Percentiles rank a stretch among this genome's conserved stretches.
phyloP scores from a whole-genome alignment of 2,888 invertebrate species.

The Cheilosia scutellata region DNA sequence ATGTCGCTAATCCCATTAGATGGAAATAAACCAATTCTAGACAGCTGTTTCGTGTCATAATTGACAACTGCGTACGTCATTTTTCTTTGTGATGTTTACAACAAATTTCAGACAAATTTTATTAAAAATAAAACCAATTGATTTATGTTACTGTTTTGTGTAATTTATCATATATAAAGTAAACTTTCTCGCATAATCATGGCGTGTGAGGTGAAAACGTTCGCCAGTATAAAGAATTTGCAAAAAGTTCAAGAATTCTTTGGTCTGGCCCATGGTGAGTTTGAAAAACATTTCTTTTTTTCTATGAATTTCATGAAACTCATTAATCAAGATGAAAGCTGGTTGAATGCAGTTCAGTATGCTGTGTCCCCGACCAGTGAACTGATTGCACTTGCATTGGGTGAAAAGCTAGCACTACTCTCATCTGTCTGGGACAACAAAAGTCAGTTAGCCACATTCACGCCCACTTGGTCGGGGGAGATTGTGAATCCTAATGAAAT shows the following conservation, averaged over 20 bases:
- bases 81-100: conserved; percentile 71
- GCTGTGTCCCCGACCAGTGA: conserved; percentile 91
- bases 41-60: conserved; percentile 52
- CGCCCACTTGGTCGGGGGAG: conserved; percentile 86
- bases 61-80: conserved; percentile 55
- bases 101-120: conserved; percentile 21
- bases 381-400: conserved; percentile 88
- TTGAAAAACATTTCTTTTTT: neutral
- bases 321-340: conserved; percentile 85
- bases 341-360: conserved; percentile 88
- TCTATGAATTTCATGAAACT: neutral
- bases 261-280: conserved; percentile 85
- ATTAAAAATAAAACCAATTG: conserved; percentile 28
- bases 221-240: conserved; percentile 87
- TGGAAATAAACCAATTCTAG: neutral
- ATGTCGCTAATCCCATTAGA: conserved; percentile 1
- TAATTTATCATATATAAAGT: neutral
- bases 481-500: conserved; percentile 85
- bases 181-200: conserved; percentile 78
- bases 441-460: conserved; percentile 84
- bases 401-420: conserved; percentile 88
- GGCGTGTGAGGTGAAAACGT: conserved; percentile 87
- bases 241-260: conserved; percentile 86
- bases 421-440: conserved; percentile 87
- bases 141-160: conserved; percentile 45